A percentile compares a stretch with the other conserved stretches of the same genome.
phyloP scores from a whole-genome alignment of 1,140 invertebrate genomes.

The Drosophila repleta region DNA sequence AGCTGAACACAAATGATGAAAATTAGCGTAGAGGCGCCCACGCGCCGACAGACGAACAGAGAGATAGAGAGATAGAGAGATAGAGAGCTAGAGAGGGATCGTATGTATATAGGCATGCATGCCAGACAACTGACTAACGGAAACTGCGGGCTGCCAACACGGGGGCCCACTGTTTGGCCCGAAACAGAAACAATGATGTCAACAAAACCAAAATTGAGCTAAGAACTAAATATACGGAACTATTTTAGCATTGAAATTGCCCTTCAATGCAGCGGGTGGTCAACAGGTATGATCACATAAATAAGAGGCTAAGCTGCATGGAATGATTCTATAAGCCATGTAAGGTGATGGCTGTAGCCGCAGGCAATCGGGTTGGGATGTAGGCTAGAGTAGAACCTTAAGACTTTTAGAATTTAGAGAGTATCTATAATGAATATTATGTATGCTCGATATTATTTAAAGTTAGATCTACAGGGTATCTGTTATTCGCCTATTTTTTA shows the following conservation, averaged over 20 bases:
- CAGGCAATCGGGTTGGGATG: too few species aligned
- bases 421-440: too few species aligned
- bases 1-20: slow-evolving; percentile 49
- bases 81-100: not conserved
- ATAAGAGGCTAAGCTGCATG: not conserved
- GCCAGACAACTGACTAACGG: slow-evolving; percentile 31
- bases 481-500: not conserved
- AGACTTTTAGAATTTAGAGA: too few species aligned
- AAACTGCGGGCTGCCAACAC: slow-evolving; percentile 49
- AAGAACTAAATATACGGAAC: slow-evolving; percentile 10
- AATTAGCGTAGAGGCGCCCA: slow-evolving; percentile 64
- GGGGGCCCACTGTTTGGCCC: slow-evolving; percentile 14
- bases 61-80: slow-evolving; percentile 6
- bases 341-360: not conserved
- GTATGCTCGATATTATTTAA: too few species aligned
- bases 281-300: slow-evolving; percentile 6
- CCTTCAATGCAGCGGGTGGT: slow-evolving; percentile 35
- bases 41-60: slow-evolving; percentile 30
- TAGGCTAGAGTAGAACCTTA: too few species aligned
- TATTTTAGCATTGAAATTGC: slow-evolving; percentile 54
- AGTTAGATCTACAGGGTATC: not conserved
- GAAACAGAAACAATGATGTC: slow-evolving; percentile 49
- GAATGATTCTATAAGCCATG: not conserved
- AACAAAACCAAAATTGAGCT: slow-evolving; percentile 53
- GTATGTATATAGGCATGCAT: slow-evolving; percentile 27